Evolutionary conservation across 2,113 vertebrate species (phyloP), one percentile per base, ranked within the genome.

Genomic region (Oncorhynchus keta): DNA sequence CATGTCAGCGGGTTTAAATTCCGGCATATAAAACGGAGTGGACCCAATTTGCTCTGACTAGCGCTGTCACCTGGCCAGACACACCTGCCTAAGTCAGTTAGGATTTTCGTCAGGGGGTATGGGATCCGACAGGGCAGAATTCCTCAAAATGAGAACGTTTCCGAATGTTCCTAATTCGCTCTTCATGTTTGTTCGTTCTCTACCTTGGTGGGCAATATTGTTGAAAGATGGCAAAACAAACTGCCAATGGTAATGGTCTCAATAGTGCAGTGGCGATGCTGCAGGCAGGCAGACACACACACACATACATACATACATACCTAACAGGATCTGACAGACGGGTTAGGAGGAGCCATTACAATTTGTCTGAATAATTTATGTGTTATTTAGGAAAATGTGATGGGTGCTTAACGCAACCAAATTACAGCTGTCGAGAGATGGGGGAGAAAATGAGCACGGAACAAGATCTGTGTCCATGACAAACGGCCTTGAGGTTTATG

Each of bases 271-370:
- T 80, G 83, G 87, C 83, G 75, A 76, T 45, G 70, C 80, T 14
- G 4, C 51, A 55, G 51, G 16, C 51, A 55, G 12, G 4, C 51
- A 55, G 3, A 5, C 14, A 55, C 3, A 51, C 48, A 51, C 48
- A 51, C 49, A 51, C 49, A 51, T 0, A 51, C 49, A 55, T 14
- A 55, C 12, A 55, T 3, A 76, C 85, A 88, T 77, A 64, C 86
- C 83, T 92, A 92, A 93, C 77, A 66, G 80, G 81, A 87, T 80
- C 78, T 89, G 91, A 93, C 92, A 91, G 90, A 81, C 72, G 81
- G 87, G 84, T 84, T 83, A 85, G 39, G 66, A 73, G 76, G 81
- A 87, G 73, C 84, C 82, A 90, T 93, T 90, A 89, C 78, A 77
- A 88, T 87, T 87, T 90, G 91, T 92, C 90, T 77, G 55, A 73